Evolutionary conservation across 2,888 invertebrate species (phyloP), one percentile per base, ranked within the genome.

Genomic region (Suillia variegata): DNA sequence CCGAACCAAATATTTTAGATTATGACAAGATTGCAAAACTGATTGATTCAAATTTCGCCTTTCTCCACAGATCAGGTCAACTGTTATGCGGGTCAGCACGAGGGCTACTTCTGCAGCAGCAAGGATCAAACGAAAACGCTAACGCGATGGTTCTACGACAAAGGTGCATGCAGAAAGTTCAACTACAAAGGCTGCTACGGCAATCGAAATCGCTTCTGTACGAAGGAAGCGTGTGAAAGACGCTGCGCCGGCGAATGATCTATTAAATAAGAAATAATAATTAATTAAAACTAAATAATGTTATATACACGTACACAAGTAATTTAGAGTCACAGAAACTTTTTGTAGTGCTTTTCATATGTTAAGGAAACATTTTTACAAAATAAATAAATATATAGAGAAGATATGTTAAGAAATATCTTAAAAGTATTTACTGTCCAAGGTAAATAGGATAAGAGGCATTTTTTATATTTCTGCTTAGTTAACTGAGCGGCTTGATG

Each of bases 171-270:
- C 74, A 82, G 85, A 45, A 84, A 85, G 8, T 92, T 92, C 75
- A 82, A 84, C 67, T 94, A 88, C 70, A 87, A 85, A n/a, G 88
- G 87, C 33, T 94, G 94, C 79, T 86, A 87, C 22, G 89, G 91
- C 52, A 91, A 90, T 71, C 85, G 86, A 42, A 93, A 94, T 81
- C 85, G 89, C 60, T 93, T 89, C 83, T 84, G 86, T 62, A 87
- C 88, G 0, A 87, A 89, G 73, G 92, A 92, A 64, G 89, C 89
- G 73, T 93, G 92, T 76, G 86, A 90, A 78, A 81, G 90, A 62
- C 87, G 87, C 34, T 94, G 94, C 73, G 92, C 91, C n/a, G 63
- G 59, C 22, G 67, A 56, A 58, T 17, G 3, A 26, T n/a, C n/a
- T n/a, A 47, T n/a, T 31, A 45, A 55, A 48, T 34, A n/a, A n/a